Conservation (phyloP, 2,888 invertebrate species). For the Panopea generosa region DNA sequence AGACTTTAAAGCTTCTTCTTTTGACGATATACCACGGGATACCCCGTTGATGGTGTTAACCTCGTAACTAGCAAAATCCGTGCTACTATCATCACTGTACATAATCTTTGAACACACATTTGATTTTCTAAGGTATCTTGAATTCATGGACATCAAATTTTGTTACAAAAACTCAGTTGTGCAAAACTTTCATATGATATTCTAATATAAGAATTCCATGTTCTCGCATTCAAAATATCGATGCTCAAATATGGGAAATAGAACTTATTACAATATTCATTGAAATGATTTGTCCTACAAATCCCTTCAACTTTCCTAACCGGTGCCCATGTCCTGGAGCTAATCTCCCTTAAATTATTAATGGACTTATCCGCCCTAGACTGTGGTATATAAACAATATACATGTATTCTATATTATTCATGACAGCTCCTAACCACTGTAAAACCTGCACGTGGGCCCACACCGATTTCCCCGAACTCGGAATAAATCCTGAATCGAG, state of each 20-base stretch:
- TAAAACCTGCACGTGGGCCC: constrained; percentile 40
- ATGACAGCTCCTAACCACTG: constrained; percentile 41
- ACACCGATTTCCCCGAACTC: constrained; percentile 33
- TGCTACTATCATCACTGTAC: constrained; percentile 28
- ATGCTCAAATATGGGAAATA: constrained; percentile 8
- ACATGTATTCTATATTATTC: constrained; percentile 16
- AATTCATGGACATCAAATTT: not conserved
- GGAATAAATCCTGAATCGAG: constrained; percentile 33
- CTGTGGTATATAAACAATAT: constrained; percentile 25
- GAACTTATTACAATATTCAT: constrained; percentile 3
- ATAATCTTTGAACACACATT: constrained; percentile 17
- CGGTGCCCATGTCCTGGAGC: not conserved
- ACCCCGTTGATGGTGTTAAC: constrained; percentile 21
- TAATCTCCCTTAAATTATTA: constrained; percentile 1
- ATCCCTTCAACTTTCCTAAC: constrained; percentile 11
- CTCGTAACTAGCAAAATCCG: constrained; percentile 29
- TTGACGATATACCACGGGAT: constrained; percentile 23
- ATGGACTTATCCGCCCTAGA: constrained; percentile 23
- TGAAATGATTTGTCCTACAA: constrained; percentile 14
- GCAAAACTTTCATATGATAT: not conserved
- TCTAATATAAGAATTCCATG: constrained; percentile 9
- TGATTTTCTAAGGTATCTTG: not conserved
- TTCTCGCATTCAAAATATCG: not conserved
- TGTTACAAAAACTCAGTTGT: not conserved
- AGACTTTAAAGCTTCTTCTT: constrained; percentile 18